Evolutionary conservation across 2,797 vertebrate species (phyloP).

Genomic region (Pseudochirops cupreus): DNA sequence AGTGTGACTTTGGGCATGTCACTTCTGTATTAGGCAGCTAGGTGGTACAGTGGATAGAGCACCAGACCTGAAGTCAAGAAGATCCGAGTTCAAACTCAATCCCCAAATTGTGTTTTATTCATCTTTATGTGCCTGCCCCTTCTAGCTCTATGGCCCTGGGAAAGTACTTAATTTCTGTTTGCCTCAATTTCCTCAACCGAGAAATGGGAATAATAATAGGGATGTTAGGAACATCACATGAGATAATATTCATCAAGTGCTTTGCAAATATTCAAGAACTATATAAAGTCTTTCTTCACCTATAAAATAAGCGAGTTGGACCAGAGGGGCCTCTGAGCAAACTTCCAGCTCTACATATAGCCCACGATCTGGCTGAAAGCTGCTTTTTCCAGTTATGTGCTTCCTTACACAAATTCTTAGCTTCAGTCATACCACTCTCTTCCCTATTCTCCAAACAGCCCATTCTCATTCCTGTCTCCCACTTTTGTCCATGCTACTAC

Average conservation of each 20-base stretch:
- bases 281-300: neutral
- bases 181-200: neutral
- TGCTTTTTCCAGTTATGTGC: neutral
- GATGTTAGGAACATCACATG: neutral
- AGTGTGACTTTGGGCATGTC: neutral
- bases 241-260: neutral
- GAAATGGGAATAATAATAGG: neutral
- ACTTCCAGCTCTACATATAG: neutral
- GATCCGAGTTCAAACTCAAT: neutral
- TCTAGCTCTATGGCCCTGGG: neutral
- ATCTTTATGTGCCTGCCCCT: neutral
- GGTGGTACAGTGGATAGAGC: neutral
- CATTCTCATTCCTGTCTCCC: neutral
- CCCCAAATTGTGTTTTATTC: neutral
- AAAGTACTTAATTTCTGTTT: neutral
- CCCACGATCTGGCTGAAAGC: neutral
- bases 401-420: neutral
- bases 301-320: neutral
- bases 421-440: neutral
- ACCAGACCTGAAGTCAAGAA: neutral
- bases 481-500: neutral
- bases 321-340: neutral
- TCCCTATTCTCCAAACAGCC: neutral
- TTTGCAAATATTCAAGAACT: neutral
- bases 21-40: neutral